A percentile compares a stretch with the other conserved stretches of the same genome.
These are phyloP conservation scores for Sphaerodactylus townsendi DNA, from an alignment of 2,113 vertebrate species.

Conservation along the genomic window DNA sequence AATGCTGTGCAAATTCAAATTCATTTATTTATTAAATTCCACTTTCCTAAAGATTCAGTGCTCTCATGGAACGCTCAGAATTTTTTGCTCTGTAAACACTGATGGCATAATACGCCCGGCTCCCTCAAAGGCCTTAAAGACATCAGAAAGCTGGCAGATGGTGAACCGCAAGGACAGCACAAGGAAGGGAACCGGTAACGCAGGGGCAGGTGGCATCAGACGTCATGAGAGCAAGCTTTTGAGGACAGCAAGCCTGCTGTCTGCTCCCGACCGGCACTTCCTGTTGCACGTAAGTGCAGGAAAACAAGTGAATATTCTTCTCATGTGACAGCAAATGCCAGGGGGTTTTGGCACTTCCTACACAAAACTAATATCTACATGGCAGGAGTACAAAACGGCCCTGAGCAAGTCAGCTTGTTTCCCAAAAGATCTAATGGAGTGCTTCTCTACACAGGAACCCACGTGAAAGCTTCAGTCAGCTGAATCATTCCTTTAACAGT, in stretches of 20 bases:
- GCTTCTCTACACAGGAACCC: no score
- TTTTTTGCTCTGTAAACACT: not conserved
- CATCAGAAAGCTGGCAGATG: not conserved
- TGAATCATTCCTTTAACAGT: no score
- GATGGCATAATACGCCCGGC: not conserved
- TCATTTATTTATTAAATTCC: not conserved
- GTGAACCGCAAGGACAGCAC: not conserved
- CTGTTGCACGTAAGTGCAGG: not conserved
- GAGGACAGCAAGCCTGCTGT: no score
- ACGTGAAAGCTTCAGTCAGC: no score
- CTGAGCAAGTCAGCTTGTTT: not conserved
- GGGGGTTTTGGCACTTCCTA: no score
- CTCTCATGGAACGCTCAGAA: not conserved
- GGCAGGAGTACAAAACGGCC: no score
- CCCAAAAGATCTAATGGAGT: no score
- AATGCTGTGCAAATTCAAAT: no score
- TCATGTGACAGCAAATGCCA: not conserved
- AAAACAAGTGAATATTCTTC: not conserved
- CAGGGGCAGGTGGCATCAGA: not conserved
- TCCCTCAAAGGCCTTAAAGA: not conserved
- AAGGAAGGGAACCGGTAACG: not conserved
- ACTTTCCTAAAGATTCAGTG: not conserved
- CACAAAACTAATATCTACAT: not conserved
- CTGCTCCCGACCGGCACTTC: not conserved
- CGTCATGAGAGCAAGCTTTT: not conserved